Base-by-base conservation (phyloP, 2,797 vertebrate genomes). In the Trematomus bernacchii region DNA sequence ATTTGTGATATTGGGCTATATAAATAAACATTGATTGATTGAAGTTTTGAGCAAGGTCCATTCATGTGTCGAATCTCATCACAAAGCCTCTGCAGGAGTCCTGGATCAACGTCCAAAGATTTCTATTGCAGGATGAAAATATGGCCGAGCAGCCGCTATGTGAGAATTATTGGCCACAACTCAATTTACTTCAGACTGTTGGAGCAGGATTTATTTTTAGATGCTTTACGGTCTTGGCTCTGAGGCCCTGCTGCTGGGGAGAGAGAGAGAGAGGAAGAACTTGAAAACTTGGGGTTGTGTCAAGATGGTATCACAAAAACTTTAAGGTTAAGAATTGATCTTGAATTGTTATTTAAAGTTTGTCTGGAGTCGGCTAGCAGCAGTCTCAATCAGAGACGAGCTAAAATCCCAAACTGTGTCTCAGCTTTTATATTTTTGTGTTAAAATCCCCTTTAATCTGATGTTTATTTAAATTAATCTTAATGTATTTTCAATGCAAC, bases 111-210 rank as follows among this genome's bases (percentile, higher is more conserved):
- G 71, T 67, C 50, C 16, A 40, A 42, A 10, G 51, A 78, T 75
- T 79, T 78, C 78, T 80, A 75, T 60, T 76, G 80, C 83, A 46
- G 71, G 54, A 50, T 67, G 73, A 68, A 87, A 86, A 86, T 81
- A 77, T 77, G 78, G 68, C 63, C 4, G n/a, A 69, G 70, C 85
- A 89, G 84, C 81, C 43, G 48, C 66, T 46, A 12, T 63, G 73
- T 43, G 76, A 74, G 59, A 77, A 61, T 52, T 3, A 2, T 14
- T 84, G 77, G 85, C 82, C 59, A 73, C 84, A 80, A 66, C 46
- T 86, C 87, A 87, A 72, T 44, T 71, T 48, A 68, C 74, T 57
- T 72, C 63, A 83, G 62, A 82, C 69, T 53, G 72, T 61, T 59
- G 51, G 60, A 86, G 65, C 50, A 57, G 21, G 64, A 46, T 83